Evolutionary conservation across 2,888 invertebrate genomes (phyloP), one percentile per base, ranked within the genome.

Genomic region (Eupsilia transversa): DNA sequence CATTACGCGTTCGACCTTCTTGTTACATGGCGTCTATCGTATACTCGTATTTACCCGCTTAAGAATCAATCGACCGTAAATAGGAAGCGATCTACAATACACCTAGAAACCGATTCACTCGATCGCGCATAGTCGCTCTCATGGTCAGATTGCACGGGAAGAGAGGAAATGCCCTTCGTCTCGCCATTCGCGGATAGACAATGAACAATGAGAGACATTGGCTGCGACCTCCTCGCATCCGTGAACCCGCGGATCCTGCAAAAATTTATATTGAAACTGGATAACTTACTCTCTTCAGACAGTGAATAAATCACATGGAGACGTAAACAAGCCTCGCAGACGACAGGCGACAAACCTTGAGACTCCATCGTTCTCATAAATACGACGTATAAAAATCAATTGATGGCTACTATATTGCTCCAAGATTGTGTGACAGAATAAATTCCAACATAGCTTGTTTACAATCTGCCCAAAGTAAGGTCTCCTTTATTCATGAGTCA

Each of bases 101-200:
- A 73, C 73, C 75, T 79, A 82, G 80, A 73, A 79, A 82, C 82
- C 88, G 89, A 88, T 89, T 81, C 87, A 87, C 87, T 82, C 85
- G 88, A 91, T 90, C 88, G 89, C 82, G 82, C 85, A 86, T 89
- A 89, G 88, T 89, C 88, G 89, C 83, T 86, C 86, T 92, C 94
- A 95, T 88, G 94, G 95, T 84, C 94, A 91, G 88, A 80, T 87
- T 85, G 84, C 84, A 85, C 87, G 90, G 90, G 91, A 93, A 92
- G 89, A 94, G 94, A 94, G 95, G 94, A 95, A 94, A 91, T 94
- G 94, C 94, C 95, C 95, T 95, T 94, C 92, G 93, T 88, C 87
- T 91, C 91, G 91, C 91, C 92, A 88, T 90, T 90, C 89, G 89
- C 86, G 88, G 85, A 83, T 89, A 85, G 92, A 94, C 94, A 94